Evolutionary conservation across 2,797 vertebrate species (phyloP).

Genomic region (Cyprinodon diabolis): DNA sequence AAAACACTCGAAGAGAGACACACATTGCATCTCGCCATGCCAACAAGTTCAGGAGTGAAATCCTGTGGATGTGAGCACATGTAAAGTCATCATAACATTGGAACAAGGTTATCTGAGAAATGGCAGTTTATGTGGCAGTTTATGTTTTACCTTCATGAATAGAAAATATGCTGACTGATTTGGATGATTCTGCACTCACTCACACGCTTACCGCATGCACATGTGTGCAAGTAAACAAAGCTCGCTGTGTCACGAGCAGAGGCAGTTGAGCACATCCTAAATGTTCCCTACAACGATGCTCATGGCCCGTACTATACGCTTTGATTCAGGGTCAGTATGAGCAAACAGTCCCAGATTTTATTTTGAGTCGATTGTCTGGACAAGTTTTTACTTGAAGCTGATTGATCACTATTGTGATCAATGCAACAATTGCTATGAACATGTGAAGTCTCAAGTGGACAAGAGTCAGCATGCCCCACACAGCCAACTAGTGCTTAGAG

Average conservation of each 20-base stretch:
- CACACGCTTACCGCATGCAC: constrained; percentile 13
- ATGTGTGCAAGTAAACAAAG: constrained; percentile 10
- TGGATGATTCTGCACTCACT: constrained; percentile 43
- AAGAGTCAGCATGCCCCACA: constrained; percentile 58
- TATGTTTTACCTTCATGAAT: constrained; percentile 78
- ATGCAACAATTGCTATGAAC: constrained; percentile 36
- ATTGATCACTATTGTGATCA: constrained; percentile 50
- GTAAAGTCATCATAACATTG: constrained; percentile 81
- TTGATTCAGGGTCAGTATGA: constrained; percentile 15
- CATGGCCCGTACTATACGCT: neutral
- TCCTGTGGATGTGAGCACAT: constrained; percentile 77
- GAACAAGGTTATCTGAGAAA: constrained; percentile 80
- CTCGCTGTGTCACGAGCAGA: neutral
- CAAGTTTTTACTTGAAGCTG: constrained; percentile 43
- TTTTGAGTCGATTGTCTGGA: neutral
- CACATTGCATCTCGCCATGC: constrained; percentile 71
- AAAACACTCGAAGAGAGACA: constrained; percentile 68
- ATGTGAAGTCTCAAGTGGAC: constrained; percentile 54
- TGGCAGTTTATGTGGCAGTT: constrained; percentile 78
- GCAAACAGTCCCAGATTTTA: constrained; percentile 1
- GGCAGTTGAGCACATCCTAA: constrained; percentile 8
- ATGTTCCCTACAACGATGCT: constrained; percentile 1
- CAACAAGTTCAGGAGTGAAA: constrained; percentile 80
- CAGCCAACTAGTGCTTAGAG: constrained; percentile 9
- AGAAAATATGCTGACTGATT: constrained; percentile 72